phyloP scores from a whole-genome alignment of 2,797 vertebrate genomes.

The Catostomus latipinnis region DNA sequence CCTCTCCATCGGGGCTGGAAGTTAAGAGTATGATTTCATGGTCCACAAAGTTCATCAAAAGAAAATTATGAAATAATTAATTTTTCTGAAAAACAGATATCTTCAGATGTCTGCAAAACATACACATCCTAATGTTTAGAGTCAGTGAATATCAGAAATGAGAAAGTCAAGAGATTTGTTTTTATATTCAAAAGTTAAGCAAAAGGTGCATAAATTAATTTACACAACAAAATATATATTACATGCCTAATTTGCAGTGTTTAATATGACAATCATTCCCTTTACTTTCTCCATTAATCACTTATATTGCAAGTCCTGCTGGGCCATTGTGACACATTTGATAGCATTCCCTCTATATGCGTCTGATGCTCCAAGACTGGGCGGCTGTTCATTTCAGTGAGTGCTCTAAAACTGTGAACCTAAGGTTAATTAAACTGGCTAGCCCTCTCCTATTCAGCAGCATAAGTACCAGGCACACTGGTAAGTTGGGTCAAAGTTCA shows the following conservation, averaged over 20 bases:
- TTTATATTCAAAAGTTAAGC: background rate
- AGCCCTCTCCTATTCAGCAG: conserved; percentile 69
- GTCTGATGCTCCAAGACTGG: conserved; percentile 41
- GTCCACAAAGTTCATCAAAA: conserved; percentile 2
- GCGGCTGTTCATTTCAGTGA: conserved; percentile 71
- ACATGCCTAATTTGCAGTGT: background rate
- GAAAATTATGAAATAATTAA: background rate
- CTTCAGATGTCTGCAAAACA: background rate
- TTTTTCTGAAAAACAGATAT: background rate
- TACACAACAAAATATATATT: background rate
- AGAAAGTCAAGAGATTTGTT: background rate
- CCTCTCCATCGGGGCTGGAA: background rate
- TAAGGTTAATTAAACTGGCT: conserved; percentile 81
- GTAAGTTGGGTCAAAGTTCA: conserved; percentile 68
- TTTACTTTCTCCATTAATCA: conserved; percentile 17
- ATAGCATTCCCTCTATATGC: conserved; percentile 24
- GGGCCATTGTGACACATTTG: conserved; percentile 44
- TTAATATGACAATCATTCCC: background rate
- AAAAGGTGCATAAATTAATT: background rate
- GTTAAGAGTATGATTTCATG: background rate
- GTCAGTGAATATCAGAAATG: background rate
- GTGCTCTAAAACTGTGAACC: conserved; percentile 65
- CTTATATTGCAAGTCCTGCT: conserved; percentile 23
- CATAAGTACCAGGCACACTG: conserved; percentile 65
- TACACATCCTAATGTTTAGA: conserved; percentile 6